These are phyloP conservation scores for Saguinus imperator DNA, from an alignment of 2,113 vertebrate genomes.

Conservation along the genomic window DNA sequence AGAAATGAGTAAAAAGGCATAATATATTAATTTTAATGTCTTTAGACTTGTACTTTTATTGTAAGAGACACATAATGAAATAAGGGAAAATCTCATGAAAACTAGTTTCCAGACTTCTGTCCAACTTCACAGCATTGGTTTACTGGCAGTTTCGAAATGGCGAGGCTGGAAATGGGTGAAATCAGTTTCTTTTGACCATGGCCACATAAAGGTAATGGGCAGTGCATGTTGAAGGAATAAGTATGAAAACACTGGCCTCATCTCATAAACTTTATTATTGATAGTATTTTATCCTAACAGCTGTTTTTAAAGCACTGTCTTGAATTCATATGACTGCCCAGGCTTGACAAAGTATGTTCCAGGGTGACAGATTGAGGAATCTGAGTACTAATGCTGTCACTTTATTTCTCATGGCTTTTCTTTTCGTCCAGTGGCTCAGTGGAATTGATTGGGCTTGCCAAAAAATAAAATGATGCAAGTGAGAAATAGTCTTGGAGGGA, in stretches of 20 bases:
- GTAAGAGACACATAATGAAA: background rate
- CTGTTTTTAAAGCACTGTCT: slow-evolving; percentile 36
- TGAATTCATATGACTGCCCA: slow-evolving; percentile 32
- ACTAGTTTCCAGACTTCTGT: background rate
- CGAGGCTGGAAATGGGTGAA: slow-evolving; percentile 32
- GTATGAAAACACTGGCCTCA: background rate
- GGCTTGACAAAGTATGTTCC: slow-evolving; percentile 25
- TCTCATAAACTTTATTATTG: background rate
- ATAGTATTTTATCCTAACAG: slow-evolving; percentile 29
- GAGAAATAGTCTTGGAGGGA: background rate
- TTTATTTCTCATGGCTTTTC: background rate
- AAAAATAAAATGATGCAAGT: background rate
- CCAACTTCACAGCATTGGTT: background rate
- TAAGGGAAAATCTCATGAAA: background rate
- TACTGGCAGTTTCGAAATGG: background rate
- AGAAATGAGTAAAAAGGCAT: background rate
- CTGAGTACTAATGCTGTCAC: background rate
- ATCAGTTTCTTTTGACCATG: background rate
- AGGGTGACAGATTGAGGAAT: background rate
- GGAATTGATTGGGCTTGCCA: background rate
- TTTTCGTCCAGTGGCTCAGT: background rate
- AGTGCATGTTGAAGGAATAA: background rate
- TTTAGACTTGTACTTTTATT: background rate
- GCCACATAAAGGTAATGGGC: background rate
- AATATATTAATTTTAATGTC: background rate